Evolutionary conservation across 2,888 invertebrate species (phyloP).

Genomic region (Mimachlamys varia): DNA sequence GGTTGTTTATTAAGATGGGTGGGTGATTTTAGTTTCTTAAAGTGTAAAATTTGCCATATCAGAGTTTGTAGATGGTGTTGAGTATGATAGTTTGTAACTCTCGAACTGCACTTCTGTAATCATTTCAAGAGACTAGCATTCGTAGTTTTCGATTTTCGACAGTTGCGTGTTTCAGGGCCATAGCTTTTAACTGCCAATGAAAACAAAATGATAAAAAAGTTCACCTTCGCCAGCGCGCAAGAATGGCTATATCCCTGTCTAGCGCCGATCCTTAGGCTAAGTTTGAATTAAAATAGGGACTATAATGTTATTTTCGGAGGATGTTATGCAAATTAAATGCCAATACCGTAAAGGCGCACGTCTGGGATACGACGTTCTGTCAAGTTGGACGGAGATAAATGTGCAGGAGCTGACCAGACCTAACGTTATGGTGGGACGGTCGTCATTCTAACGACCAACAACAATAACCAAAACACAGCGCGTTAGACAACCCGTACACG

Average conservation of each 20-base stretch:
- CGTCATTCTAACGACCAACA: neutral
- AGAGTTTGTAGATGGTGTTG: neutral
- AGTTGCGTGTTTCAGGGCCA: neutral
- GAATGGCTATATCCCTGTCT: neutral
- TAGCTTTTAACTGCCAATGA: neutral
- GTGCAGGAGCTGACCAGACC: neutral
- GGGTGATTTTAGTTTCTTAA: neutral
- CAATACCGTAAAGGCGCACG: neutral
- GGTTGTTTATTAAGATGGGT: neutral
- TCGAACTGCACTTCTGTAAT: neutral
- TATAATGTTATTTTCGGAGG: conserved; percentile 13
- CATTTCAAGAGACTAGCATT: neutral
- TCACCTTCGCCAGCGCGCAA: neutral
- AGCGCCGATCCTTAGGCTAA: neutral
- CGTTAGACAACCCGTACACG: neutral
- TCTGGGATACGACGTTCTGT: neutral
- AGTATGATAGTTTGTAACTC: neutral
- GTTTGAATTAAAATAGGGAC: neutral
- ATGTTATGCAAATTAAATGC: conserved; percentile 17
- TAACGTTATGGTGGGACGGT: neutral
- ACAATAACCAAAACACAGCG: neutral
- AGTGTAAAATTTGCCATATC: neutral
- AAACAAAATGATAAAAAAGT: conserved; percentile 13
- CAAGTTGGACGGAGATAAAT: neutral
- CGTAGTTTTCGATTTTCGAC: conserved; percentile 21